Evolutionary conservation across 2,113 vertebrate genomes (phyloP).

Genomic region (Lepus europaeus): DNA sequence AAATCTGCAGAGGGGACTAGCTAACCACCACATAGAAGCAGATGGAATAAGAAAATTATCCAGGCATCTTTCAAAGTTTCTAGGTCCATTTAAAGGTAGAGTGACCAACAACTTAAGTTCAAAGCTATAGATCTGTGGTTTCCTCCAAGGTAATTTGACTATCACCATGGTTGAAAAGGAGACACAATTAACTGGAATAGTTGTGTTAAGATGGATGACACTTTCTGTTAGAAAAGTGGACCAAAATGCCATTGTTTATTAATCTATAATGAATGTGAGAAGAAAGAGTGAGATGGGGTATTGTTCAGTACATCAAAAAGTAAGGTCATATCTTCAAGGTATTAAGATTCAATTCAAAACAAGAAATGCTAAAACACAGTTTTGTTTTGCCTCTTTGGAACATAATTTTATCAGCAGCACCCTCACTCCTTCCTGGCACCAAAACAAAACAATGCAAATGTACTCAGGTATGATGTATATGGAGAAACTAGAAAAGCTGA

Average conservation of each 20-base stretch:
- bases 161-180: not conserved
- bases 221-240: not conserved
- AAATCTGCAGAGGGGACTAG: not conserved
- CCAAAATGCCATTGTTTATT: not conserved
- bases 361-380: not conserved
- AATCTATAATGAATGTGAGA: not conserved
- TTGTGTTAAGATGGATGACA: not conserved
- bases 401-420: not conserved
- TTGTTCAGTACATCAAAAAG: not conserved
- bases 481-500: not conserved
- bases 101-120: not conserved
- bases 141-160: not conserved
- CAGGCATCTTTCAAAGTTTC: not conserved
- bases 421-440: not conserved
- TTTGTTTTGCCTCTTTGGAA: not conserved
- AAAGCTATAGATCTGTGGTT: not conserved
- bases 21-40: not conserved
- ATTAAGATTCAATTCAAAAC: not conserved
- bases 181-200: not conserved
- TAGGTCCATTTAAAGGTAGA: not conserved
- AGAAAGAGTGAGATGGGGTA: not conserved
- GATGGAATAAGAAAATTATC: not conserved
- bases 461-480: not conserved
- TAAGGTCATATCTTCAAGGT: not conserved
- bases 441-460: not conserved